Base-by-base conservation (phyloP, 2,797 vertebrate genomes). In the Acrossocheilus fasciatus region DNA sequence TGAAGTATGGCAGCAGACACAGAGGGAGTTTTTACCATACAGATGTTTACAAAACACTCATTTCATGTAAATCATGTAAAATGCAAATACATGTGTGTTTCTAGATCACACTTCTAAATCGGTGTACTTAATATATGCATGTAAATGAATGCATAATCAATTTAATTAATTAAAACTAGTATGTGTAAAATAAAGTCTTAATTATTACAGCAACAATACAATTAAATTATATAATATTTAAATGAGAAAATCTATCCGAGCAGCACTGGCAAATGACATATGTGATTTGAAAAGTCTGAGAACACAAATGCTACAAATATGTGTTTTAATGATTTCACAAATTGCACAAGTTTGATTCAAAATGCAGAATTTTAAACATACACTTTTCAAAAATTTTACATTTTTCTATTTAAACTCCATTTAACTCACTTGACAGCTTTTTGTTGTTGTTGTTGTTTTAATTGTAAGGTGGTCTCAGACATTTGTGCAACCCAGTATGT, bases 1-100 rank as follows among this genome's bases (percentile, higher is more conserved):
- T 62, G 59, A 72, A 83, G 68, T 81, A 82, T 78, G 39, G 59
- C 80, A 73, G 69, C 52, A 41, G 41, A 72, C 74, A 80, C 23
- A 59, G 47, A 78, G 52, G 64, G 54, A 74, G n/a, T 57, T 85
- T 47, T 36, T 39, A 30, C 30, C n/a, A 0, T 69, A 78, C 74
- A 34, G 47, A 34, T 54, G 11, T 85, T 85, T 43, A 36, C 75
- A 57, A 84, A 78, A 79, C 18, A 62, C 17, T 34, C 1, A 3
- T 15, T 26, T 62, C 12, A 50, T 36, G 18, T 0, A 66, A 75
- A 36, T 64, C 54, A 11, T 8, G 39, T 47, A 23, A 47, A 47
- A 47, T 66, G 26, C 18, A 68, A 50, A 81, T 36, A 50, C 10
- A 57, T 10, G 14, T 34, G 47, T 62, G 23, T 11, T 79, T 62